Base-by-base conservation (phyloP, 1,140 invertebrate species). In the Hestina assimilis region DNA sequence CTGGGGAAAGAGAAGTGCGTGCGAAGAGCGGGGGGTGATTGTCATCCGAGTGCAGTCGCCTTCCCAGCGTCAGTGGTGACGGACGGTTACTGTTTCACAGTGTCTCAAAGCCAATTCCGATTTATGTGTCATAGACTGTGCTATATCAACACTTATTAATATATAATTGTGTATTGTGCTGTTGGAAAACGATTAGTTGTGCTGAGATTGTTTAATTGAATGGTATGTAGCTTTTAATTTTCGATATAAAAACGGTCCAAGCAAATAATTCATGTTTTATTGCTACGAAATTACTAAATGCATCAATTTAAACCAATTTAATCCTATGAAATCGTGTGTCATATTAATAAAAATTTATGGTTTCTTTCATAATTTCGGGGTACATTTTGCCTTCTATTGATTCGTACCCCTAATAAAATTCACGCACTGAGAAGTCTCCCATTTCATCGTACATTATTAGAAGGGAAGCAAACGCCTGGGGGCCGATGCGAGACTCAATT, bases 331-430 rank as follows among this genome's bases (percentile, higher is more conserved):
- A 51, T 52, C n/a, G 19, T 9, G 26, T 17, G 20, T 47, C 23
- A 48, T 23, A 45, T 21, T 46, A 52, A 43, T 51, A 51, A 29
- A 59, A 33, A 46, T 38, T 51, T 59, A 15, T 38, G 9, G 17
- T 38, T 38, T 38, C 33, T 45, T 29, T 50, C 11, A 55, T 21
- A 51, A 58, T 51, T 58, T 50, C 21, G 46, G 43, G 47, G 28
- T 43, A 55, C 19, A 71, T 59, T 62, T 48, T 57, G 53, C 55
- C 42, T 43, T 56, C 69, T 79, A 83, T 83, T 77, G 77, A 83
- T 83, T 83, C 70, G 66, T 59, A 69, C 78, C 82, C 81, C 79
- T 75, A 76, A 84, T 84, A 83, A 80, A 81, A 78, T 75, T 74
- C 70, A 69, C 68, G 66, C 74, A 75, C 69, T 69, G 74, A 76